A percentile compares a stretch with the other conserved stretches of the same genome.
Conservation (phyloP, 2,113 vertebrate species). For the Telmatochromis brachygnathus region DNA sequence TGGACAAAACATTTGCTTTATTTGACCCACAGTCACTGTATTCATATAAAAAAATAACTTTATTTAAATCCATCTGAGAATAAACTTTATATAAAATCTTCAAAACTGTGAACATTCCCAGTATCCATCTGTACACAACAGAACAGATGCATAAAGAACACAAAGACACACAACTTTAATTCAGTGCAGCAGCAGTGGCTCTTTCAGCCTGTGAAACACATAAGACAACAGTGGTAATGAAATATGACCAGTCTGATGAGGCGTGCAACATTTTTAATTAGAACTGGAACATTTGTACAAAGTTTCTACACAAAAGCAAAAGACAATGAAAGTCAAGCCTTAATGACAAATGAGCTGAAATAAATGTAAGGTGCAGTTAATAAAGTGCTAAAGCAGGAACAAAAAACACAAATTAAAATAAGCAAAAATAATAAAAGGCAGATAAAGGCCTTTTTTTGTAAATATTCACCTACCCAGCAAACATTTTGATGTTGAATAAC, state of each 20-base stretch:
- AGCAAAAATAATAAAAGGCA: not conserved
- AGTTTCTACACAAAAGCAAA: not conserved
- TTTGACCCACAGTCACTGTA: not conserved
- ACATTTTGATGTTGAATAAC: not conserved
- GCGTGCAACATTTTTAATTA: not conserved
- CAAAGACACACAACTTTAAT: not conserved
- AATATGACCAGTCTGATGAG: fast-evolving
- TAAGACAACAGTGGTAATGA: not conserved
- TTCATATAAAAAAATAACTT: not conserved
- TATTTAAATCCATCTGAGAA: not conserved
- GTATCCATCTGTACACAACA: not conserved
- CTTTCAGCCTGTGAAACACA: not conserved
- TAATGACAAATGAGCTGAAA: fast-evolving
- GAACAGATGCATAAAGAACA: not conserved
- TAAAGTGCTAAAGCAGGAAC: fast-evolving
- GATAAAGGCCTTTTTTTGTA: fast-evolving
- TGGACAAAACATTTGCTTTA: not conserved
- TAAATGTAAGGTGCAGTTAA: fast-evolving
- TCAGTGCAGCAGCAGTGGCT: not conserved
- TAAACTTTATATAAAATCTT: not conserved
- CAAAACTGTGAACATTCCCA: fast-evolving
- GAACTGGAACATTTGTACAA: not conserved
- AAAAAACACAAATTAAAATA: fast-evolving
- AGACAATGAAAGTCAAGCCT: fast-evolving
- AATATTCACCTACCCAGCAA: not conserved